Evolutionary conservation across 64 coral and sea anemone genomes (phyloP), one percentile per base, ranked within the genome.

Genomic region (Catalaphyllia jardinei): DNA sequence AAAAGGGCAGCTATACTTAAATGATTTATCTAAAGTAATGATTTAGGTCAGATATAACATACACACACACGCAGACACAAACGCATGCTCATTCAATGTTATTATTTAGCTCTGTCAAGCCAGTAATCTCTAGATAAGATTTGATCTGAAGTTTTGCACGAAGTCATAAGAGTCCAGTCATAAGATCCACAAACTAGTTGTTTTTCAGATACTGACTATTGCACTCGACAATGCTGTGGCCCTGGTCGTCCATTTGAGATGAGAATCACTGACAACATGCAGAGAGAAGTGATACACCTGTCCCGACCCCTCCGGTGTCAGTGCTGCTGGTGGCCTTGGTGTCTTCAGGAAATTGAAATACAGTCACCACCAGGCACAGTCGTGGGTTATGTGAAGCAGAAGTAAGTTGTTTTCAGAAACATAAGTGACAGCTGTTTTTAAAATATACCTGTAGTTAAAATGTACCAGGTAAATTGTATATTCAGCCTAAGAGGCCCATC

Each of bases 191-290:
- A 65, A 7, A 22, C 16, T 65, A 27, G 7, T 71, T 15, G 13
- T 27, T 49, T 77, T 77, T 29, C 13, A 98, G 96, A 98, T 31
- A 98, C 92, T 24, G 96, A 98, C 30, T 98, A 86, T 54, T 94
- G 89, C 29, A 98, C 96, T 61, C 78, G 96, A 39, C 79, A 92
- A 20, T 98, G 92, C 28, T 98, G 96, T 94, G 96, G 96, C 1
- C 96, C 96, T 60, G 86, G 84, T 10, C 85, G 96, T 75, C 92
- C 96, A 31, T 98, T 98, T 92, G 92, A 98, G 63, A 98, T 98
- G 89, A 75, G 80, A 75, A 91, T 98, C 52, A 19, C 75, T 55
- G 96, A 98, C 57, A 98, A 94, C 63, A 79, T 65, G 65, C 86
- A 89, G 67, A 89, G 92, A 50, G 96, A 98, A 83, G 89, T 98